phyloP scores from a whole-genome alignment of 1,140 invertebrate species.

The Papilio glaucus region DNA sequence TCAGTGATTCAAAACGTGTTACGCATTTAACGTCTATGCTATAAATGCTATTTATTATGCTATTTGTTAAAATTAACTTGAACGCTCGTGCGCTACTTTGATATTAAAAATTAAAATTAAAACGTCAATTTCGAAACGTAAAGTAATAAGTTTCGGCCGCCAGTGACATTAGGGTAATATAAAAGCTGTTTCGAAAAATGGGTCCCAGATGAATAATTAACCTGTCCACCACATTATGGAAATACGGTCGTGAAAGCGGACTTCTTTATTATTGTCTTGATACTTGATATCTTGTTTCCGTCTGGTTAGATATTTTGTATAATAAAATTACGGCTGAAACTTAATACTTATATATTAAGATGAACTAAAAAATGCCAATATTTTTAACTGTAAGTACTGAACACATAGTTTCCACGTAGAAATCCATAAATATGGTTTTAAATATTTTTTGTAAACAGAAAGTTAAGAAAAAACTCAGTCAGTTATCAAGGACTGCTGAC shows the following conservation, averaged over 20 bases:
- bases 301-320: neutral
- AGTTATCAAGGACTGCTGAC: too few species aligned
- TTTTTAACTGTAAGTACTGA: too few species aligned
- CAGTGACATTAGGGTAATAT: neutral
- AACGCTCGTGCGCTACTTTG: neutral
- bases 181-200: neutral
- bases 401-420: too few species aligned
- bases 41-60: too few species aligned
- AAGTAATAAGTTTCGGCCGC: neutral
- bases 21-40: too few species aligned
- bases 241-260: conserved; percentile 13
- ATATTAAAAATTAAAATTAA: neutral
- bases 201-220: conserved; percentile 7
- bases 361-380: too few species aligned
- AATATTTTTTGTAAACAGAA: too few species aligned
- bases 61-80: too few species aligned
- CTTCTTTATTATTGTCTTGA: neutral
- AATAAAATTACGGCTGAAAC: neutral
- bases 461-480: too few species aligned
- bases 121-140: neutral
- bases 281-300: neutral
- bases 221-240: neutral
- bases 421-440: too few species aligned
- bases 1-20: too few species aligned
- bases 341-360: too few species aligned